A percentile compares a stretch with the other conserved stretches of the same genome.
Conservation (phyloP, 2,888 invertebrate genomes). For the Synergus gifuensis region DNA sequence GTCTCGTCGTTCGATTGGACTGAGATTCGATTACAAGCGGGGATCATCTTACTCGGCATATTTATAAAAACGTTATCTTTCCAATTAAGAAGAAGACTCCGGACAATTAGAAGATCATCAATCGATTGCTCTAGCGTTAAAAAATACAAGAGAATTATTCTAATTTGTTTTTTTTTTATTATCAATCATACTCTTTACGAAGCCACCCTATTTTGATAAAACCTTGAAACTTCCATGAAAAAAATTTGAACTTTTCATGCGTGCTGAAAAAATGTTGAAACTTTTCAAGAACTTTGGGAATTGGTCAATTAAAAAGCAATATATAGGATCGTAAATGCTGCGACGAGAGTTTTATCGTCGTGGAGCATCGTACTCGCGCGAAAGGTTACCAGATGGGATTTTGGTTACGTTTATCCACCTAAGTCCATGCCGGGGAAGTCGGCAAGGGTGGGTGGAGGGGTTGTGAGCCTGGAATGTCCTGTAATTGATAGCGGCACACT, state of each 20-base stretch:
- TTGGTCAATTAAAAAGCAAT: constrained; percentile 16
- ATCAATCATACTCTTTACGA: no score
- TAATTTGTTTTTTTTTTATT: no score
- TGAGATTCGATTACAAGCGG: constrained; percentile 60
- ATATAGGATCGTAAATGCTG: constrained; percentile 26
- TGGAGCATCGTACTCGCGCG: constrained; percentile 42
- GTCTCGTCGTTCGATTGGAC: constrained; percentile 54
- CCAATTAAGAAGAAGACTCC: constrained; percentile 45
- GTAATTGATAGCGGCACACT: constrained; percentile 77
- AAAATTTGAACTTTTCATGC: no score
- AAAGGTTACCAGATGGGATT: constrained; percentile 74
- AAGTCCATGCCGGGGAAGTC: constrained; percentile 62
- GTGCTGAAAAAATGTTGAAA: neutral
- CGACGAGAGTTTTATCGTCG: constrained; percentile 33
- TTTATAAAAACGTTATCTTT: constrained; percentile 44
- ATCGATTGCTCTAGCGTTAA: no score
- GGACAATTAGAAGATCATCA: no score
- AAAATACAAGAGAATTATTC: no score
- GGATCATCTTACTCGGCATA: constrained; percentile 38
- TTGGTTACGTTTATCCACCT: constrained; percentile 73
- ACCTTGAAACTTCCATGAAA: no score
- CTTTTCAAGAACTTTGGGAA: neutral
- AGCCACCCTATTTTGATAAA: no score
- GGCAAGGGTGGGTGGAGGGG: constrained; percentile 54
- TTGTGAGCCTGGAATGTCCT: constrained; percentile 68